phyloP scores from a whole-genome alignment of 2,797 vertebrate genomes.

The Psittacula derbiana region DNA sequence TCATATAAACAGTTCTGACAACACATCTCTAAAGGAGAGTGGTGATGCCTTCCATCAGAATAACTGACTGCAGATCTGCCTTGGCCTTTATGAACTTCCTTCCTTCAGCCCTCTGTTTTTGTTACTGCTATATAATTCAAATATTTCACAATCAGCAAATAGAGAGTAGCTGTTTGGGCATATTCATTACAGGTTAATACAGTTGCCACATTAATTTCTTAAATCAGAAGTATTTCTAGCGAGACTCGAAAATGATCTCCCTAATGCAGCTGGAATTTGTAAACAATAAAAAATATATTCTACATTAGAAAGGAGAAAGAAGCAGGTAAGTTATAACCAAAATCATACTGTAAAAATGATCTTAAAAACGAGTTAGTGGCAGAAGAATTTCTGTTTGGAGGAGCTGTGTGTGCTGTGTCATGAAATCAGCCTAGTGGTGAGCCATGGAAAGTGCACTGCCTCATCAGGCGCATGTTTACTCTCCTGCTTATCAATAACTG shows the following conservation, averaged over 20 bases:
- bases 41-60: not conserved
- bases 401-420: not conserved
- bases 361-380: not conserved
- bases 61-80: not conserved
- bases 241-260: not conserved
- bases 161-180: not conserved
- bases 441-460: not conserved
- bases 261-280: not conserved
- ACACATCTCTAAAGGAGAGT: not conserved
- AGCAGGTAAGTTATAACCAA: not conserved
- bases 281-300: not conserved
- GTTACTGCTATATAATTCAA: not conserved
- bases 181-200: not conserved
- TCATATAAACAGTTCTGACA: not conserved
- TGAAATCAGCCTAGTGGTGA: not conserved
- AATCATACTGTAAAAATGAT: not conserved
- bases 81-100: not conserved
- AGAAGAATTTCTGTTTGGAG: not conserved
- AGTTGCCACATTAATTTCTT: not conserved
- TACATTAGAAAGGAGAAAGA: not conserved
- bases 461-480: not conserved
- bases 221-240: not conserved
- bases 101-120: not conserved
- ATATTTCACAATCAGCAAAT: not conserved
- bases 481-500: slow-evolving; percentile 24